These are phyloP conservation scores for Heliconius nattereri DNA, from an alignment of 1,140 invertebrate species.

Conservation along the genomic window DNA sequence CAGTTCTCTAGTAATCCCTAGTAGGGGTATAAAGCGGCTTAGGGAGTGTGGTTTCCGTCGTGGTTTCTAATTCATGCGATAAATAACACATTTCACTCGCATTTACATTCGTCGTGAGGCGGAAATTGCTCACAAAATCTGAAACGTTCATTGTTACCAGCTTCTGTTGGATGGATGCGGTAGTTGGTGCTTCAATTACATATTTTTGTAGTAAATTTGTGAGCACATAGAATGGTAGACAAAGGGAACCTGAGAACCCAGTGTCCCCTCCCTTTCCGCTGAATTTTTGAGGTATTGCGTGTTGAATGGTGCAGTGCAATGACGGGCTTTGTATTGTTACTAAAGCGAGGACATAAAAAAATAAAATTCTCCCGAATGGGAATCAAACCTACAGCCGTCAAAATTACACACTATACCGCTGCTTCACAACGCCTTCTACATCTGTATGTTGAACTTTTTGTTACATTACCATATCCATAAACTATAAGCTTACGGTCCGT, in stretches of 20 bases:
- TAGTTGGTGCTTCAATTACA: neutral
- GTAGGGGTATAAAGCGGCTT: constrained; percentile 9
- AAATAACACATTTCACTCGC: constrained; percentile 71
- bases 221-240: no score
- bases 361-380: no score
- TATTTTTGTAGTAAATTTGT: neutral
- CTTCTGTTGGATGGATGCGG: constrained; percentile 44
- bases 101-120: constrained; percentile 69
- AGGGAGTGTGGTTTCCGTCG: constrained; percentile 27
- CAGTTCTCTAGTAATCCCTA: neutral
- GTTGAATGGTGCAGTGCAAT: no score
- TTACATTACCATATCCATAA: constrained; percentile 30
- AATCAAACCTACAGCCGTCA: no score
- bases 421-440: no score
- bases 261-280: no score
- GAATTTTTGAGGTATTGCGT: no score
- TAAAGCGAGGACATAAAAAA: no score
- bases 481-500: constrained; percentile 4
- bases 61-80: constrained; percentile 53
- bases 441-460: neutral
- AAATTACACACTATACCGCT: no score
- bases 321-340: no score
- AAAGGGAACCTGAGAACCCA: no score
- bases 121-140: constrained; percentile 74
- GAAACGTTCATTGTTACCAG: constrained; percentile 48